Evolutionary conservation across 2,888 invertebrate genomes (phyloP).

Genomic region (Synergus gifuensis): DNA sequence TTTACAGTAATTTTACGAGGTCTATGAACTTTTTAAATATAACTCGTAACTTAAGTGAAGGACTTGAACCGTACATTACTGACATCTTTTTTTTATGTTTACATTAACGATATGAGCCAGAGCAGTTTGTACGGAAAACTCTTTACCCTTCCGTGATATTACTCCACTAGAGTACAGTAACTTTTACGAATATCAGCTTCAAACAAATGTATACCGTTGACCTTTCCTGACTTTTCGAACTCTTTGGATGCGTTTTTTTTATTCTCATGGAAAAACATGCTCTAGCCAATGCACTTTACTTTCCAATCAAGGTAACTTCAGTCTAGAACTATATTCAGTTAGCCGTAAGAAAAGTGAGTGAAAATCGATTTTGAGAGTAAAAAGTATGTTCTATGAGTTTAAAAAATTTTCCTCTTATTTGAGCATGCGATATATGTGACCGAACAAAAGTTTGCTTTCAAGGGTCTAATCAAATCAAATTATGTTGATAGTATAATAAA

Average conservation of each 20-base stretch:
- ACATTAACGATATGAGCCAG: no score
- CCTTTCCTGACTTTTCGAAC: background rate
- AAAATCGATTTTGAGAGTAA: background rate
- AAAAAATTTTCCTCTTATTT: no score
- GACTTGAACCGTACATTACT: background rate
- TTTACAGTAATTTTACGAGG: background rate
- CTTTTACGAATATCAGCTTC: background rate
- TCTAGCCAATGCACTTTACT: background rate
- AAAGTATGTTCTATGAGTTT: background rate
- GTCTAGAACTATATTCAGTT: background rate
- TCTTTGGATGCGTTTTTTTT: background rate
- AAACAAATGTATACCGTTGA: background rate
- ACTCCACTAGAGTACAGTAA: background rate
- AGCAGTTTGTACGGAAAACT: background rate
- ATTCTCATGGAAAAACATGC: background rate
- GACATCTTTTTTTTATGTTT: no score
- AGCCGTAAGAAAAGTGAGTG: background rate
- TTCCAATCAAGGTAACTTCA: background rate
- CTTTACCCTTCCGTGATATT: background rate
- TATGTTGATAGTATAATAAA: background rate
- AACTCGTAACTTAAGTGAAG: background rate
- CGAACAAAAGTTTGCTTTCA: background rate
- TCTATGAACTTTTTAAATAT: background rate
- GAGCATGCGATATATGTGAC: no score
- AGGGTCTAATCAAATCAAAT: background rate